Evolutionary conservation across 2,113 vertebrate species (phyloP).

Genomic region (Callipepla californica): DNA sequence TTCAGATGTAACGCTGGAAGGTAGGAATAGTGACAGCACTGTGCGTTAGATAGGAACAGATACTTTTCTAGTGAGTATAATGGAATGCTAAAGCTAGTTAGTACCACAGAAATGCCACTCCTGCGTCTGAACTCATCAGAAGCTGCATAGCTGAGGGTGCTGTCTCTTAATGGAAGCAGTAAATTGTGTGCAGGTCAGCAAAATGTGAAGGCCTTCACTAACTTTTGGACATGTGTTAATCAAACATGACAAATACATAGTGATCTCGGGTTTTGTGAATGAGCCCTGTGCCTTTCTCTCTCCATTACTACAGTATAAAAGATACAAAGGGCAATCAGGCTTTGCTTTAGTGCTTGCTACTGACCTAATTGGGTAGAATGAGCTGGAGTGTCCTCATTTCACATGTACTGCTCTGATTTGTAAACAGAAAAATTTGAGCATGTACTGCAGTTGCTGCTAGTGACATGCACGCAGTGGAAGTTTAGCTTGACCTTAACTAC

Average conservation of each 20-base stretch:
- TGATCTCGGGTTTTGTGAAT: neutral
- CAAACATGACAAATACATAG: neutral
- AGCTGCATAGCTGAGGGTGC: neutral
- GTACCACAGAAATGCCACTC: neutral
- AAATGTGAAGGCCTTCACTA: neutral
- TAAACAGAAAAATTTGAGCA: conserved; percentile 5
- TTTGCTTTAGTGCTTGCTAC: neutral
- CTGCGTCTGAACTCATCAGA: neutral
- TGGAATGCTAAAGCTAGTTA: neutral
- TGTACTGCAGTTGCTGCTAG: neutral
- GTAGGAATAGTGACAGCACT: neutral
- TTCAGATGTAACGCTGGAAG: neutral
- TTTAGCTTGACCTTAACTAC: neutral
- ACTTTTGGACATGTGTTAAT: neutral
- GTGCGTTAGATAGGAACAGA: neutral
- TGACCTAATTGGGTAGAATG: conserved; percentile 21
- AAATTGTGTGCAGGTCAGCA: neutral
- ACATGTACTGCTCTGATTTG: neutral
- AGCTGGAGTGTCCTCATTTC: neutral
- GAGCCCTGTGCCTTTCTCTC: neutral
- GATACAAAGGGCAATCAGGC: neutral
- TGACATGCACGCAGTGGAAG: neutral
- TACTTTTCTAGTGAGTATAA: neutral
- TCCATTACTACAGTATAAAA: neutral
- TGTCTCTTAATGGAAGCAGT: neutral